Conservation (phyloP, 2,797 vertebrate species). For the Linurgus olivaceus region DNA sequence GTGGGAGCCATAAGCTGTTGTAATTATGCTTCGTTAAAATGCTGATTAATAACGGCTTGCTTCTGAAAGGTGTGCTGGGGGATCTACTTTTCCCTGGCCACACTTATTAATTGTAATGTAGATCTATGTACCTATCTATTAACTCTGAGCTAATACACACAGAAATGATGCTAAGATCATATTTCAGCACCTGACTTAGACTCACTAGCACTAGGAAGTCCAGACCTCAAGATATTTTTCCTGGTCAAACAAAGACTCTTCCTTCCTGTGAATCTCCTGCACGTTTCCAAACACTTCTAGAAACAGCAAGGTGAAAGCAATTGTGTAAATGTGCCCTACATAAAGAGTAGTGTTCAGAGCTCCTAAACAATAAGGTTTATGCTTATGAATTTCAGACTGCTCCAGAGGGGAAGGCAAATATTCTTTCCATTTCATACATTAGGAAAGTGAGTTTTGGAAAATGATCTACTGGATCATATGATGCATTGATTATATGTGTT, state of each 20-base stretch:
- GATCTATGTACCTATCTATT: slow-evolving; percentile 66
- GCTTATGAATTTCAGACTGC: background rate
- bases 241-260: background rate
- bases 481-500: background rate
- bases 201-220: background rate
- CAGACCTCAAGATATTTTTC: background rate
- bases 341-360: background rate
- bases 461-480: accelerated
- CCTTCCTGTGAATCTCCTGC: background rate
- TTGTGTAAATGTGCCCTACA: background rate
- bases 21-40: slow-evolving; percentile 79
- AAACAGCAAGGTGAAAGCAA: background rate
- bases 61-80: slow-evolving; percentile 54
- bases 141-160: slow-evolving; percentile 51
- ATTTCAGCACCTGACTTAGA: slow-evolving; percentile 16
- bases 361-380: background rate
- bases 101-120: slow-evolving; percentile 63
- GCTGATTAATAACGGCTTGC: slow-evolving; percentile 74
- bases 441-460: background rate
- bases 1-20: slow-evolving; percentile 71
- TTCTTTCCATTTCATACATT: background rate
- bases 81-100: slow-evolving; percentile 56
- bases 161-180: slow-evolving; percentile 29
- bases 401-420: background rate
- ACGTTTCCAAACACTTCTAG: background rate